Conservation (phyloP, 2,888 invertebrate species). For the Agrypnus murinus region DNA sequence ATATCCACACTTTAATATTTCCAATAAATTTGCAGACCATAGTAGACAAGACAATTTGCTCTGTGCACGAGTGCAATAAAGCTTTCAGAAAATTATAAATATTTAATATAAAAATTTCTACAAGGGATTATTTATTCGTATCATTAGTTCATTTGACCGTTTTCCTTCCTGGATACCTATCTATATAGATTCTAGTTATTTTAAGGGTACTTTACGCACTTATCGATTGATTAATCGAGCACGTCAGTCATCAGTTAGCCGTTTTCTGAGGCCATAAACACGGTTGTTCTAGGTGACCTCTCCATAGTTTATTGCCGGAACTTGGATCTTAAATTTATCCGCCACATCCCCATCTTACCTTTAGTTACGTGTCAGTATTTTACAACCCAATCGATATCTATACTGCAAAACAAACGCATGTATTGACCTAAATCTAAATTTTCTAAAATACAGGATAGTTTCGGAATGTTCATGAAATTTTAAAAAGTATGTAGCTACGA, state of each 20-base stretch:
- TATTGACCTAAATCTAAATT: constrained; percentile 10
- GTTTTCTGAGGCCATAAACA: constrained; percentile 42
- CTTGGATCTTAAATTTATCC: constrained; percentile 39
- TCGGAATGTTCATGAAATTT: constrained; percentile 1
- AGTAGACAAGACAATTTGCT: too few species aligned
- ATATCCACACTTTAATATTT: too few species aligned
- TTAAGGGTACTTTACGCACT: constrained; percentile 15
- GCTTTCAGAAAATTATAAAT: too few species aligned
- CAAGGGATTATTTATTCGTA: too few species aligned
- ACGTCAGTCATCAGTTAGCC: constrained; percentile 37
- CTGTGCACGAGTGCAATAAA: too few species aligned
- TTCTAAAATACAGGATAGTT: background rate
- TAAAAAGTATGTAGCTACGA: constrained; percentile 23
- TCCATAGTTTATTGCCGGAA: constrained; percentile 39
- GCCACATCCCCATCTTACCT: constrained; percentile 23
- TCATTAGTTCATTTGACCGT: background rate
- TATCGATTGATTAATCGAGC: constrained; percentile 41
- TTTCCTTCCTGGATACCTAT: too few species aligned
- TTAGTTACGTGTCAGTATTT: constrained; percentile 32
- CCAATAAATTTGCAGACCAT: too few species aligned
- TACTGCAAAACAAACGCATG: constrained; percentile 21
- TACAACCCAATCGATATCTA: constrained; percentile 32
- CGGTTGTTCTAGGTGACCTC: constrained; percentile 38
- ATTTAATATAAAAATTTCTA: too few species aligned
- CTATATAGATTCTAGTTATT: background rate